Evolutionary conservation across 2,113 vertebrate genomes (phyloP).

Genomic region (Siphamia tubifer): DNA sequence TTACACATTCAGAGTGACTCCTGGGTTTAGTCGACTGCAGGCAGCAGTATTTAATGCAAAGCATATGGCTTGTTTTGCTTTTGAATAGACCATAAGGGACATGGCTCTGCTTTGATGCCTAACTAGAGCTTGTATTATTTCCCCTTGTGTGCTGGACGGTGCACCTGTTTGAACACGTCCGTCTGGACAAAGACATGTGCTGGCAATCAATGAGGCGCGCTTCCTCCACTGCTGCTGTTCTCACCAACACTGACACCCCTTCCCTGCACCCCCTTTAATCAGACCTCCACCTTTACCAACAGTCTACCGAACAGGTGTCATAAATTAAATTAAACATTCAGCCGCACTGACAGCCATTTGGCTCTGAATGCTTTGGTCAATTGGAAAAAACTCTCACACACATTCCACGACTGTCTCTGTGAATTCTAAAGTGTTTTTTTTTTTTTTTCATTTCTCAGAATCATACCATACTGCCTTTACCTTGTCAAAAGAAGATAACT

Average conservation of each 20-base stretch:
- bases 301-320: background rate
- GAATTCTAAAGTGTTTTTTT: background rate
- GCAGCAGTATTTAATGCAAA: background rate
- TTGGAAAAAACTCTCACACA: background rate
- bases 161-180: conserved; percentile 1
- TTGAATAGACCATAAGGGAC: conserved; percentile 6
- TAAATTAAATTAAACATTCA: background rate
- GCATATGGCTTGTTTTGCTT: conserved; percentile 15
- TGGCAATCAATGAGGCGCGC: conserved; percentile 1
- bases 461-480: background rate
- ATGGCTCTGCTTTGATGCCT: conserved; percentile 12
- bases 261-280: background rate
- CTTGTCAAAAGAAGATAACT: conserved; percentile 5
- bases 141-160: background rate
- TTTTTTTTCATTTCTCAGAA: background rate
- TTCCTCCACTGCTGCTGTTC: background rate
- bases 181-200: background rate
- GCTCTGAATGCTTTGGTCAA: background rate
- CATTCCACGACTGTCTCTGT: background rate
- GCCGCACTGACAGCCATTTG: too few species aligned
- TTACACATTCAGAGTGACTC: too few species aligned
- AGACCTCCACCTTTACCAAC: background rate
- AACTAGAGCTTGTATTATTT: background rate
- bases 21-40: background rate
- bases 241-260: background rate